Percentiles rank a stretch among this genome's conserved stretches.
Evolutionary conservation across 2,113 vertebrate genomes (phyloP).

Genomic region (Crotophaga sulcirostris): DNA sequence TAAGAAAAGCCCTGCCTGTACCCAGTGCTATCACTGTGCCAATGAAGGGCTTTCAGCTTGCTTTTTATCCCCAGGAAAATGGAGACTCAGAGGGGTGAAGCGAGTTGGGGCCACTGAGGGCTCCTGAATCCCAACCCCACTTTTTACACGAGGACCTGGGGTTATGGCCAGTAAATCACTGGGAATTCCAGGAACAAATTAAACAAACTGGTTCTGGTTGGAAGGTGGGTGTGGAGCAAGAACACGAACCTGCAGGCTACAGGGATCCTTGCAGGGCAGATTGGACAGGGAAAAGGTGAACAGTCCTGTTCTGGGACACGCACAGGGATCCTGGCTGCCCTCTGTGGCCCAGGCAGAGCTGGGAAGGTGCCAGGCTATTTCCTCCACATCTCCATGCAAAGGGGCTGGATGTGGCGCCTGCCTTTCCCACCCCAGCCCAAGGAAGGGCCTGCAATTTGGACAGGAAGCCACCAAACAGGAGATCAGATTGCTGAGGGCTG

Average conservation of each 20-base stretch:
- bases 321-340: neutral
- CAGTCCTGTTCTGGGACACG: neutral
- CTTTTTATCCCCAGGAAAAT: neutral
- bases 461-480: neutral
- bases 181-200: neutral
- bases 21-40: neutral
- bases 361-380: neutral
- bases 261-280: neutral
- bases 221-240: neutral
- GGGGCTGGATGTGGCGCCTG: neutral
- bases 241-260: neutral
- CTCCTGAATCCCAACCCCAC: neutral
- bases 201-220: neutral
- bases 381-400: rapidly evolving
- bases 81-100: neutral
- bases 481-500: neutral
- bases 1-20: neutral
- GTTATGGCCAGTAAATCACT: neutral
- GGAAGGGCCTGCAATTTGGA: neutral
- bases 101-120: neutral
- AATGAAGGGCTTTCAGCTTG: neutral
- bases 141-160: neutral
- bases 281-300: neutral
- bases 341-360: neutral
- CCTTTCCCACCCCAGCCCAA: neutral